Conservation (phyloP, 2,888 invertebrate genomes). For the Apodemia mormo region DNA sequence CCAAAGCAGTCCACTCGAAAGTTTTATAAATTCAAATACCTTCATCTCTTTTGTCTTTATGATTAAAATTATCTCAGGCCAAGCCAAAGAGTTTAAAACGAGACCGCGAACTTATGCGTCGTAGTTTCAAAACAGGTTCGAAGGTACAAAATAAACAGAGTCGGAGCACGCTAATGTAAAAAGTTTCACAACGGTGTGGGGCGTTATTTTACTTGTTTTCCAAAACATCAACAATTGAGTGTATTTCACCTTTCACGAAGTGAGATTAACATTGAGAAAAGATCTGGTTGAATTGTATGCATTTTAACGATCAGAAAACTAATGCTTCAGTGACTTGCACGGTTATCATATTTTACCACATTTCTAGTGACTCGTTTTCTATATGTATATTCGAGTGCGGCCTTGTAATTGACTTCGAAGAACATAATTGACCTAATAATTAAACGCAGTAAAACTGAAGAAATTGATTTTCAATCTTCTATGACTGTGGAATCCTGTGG, state of each 20-base stretch:
- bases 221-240: constrained; percentile 62
- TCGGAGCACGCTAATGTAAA: constrained; percentile 68
- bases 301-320: not conserved
- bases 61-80: constrained; percentile 66
- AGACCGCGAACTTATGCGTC: constrained; percentile 67
- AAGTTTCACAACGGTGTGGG: constrained; percentile 62
- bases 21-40: constrained; percentile 53
- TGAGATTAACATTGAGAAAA: constrained; percentile 33
- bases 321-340: not conserved
- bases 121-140: constrained; percentile 60
- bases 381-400: too few species aligned
- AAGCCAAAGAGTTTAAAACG: constrained; percentile 65
- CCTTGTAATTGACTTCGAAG: too few species aligned
- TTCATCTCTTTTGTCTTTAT: constrained; percentile 70
- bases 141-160: constrained; percentile 70
- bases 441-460: too few species aligned
- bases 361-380: too few species aligned
- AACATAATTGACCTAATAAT: too few species aligned
- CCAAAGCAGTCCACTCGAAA: constrained; percentile 58
- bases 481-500: too few species aligned
- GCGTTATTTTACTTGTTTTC: constrained; percentile 61
- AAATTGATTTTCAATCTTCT: too few species aligned
- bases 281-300: not conserved
- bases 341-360: too few species aligned
- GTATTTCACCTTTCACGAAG: constrained; percentile 43